These are phyloP conservation scores for Pedetes capensis DNA, from an alignment of 2,113 vertebrate species.

Conservation along the genomic window DNA sequence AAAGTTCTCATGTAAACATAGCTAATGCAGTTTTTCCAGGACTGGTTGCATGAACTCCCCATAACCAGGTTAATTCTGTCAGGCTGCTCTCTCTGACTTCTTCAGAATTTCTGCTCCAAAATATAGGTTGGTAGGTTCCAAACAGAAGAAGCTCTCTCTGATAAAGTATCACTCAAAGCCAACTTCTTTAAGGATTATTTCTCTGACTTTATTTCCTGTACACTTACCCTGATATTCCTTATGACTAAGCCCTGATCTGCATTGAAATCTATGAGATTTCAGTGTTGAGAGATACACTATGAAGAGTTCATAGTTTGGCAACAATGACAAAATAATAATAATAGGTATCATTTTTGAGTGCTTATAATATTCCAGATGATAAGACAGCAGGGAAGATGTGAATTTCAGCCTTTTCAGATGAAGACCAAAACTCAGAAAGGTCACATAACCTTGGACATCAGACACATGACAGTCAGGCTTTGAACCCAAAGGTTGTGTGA, in stretches of 20 bases:
- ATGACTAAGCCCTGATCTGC: neutral
- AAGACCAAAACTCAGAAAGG: neutral
- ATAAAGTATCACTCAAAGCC: neutral
- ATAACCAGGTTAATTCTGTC: neutral
- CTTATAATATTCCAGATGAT: neutral
- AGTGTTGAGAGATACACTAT: neutral
- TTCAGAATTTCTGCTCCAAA: neutral
- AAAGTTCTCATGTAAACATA: neutral
- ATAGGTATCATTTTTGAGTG: neutral
- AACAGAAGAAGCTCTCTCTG: neutral
- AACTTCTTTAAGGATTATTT: neutral
- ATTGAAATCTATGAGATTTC: neutral
- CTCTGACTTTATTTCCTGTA: neutral
- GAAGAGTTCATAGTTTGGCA: neutral
- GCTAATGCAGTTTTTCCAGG: no score
- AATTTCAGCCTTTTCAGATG: neutral
- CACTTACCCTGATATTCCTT: neutral
- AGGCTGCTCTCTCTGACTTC: neutral
- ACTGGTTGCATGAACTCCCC: neutral
- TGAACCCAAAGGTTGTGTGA: neutral
- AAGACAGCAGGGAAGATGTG: neutral
- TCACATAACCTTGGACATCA: neutral
- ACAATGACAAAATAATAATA: neutral
- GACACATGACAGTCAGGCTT: neutral
- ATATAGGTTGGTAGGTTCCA: neutral